Conservation (phyloP, 2,888 invertebrate genomes). For the Sphinx pinastri region DNA sequence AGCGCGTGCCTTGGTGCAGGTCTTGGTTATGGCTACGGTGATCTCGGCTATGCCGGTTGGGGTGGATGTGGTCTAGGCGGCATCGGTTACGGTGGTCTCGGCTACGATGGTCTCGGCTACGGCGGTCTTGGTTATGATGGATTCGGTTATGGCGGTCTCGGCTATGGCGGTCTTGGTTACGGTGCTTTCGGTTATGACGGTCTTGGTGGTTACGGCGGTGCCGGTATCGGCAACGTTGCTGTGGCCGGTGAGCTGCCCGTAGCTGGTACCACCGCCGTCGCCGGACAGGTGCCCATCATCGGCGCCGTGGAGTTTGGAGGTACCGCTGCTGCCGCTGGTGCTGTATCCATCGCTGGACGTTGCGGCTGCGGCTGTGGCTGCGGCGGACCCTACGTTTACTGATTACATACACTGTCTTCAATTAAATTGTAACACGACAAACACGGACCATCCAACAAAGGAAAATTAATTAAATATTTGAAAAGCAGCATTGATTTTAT, state of each 20-base stretch:
- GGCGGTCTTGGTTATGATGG: slow-evolving; percentile 27
- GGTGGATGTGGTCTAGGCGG: slow-evolving; percentile 26
- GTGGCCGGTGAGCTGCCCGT: slow-evolving; percentile 48
- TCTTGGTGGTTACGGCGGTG: slow-evolving; percentile 38
- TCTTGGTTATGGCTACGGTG: slow-evolving; percentile 15
- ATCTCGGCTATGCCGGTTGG: slow-evolving; percentile 18
- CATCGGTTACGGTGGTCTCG: slow-evolving; percentile 26
- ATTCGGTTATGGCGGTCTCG: slow-evolving; percentile 13
- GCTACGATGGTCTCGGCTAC: slow-evolving; percentile 27
- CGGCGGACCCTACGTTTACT: slow-evolving; percentile 23
- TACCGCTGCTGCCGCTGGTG: slow-evolving; percentile 42
- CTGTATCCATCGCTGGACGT: slow-evolving; percentile 31
- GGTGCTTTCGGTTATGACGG: slow-evolving; percentile 7
- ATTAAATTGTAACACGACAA: neutral
- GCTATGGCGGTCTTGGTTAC: neutral
- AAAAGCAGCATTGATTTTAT: too few relatives aligned
- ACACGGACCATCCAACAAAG: neutral
- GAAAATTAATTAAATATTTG: too few relatives aligned
- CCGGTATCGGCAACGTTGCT: slow-evolving; percentile 45
- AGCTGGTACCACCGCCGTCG: slow-evolving; percentile 44
- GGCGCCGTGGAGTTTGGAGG: slow-evolving; percentile 49
- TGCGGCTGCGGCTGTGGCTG: slow-evolving; percentile 35
- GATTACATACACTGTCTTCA: neutral
- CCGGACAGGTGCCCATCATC: slow-evolving; percentile 49
- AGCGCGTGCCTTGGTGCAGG: slow-evolving; percentile 24